A percentile compares a stretch with the other conserved stretches of the same genome.
Conservation (phyloP, 2,797 vertebrate genomes). For the Sus cebifrons region DNA sequence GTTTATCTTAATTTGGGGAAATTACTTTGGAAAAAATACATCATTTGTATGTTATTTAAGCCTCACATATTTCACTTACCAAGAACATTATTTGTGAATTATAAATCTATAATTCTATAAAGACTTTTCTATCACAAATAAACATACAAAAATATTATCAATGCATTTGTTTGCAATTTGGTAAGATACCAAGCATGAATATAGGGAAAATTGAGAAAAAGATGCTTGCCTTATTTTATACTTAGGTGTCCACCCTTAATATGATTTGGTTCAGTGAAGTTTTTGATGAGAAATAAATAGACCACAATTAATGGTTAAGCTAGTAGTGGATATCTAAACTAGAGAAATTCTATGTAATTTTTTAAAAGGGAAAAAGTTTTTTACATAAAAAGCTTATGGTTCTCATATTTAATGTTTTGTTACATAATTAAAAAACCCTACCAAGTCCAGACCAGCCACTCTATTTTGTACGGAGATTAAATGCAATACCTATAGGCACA, state of each 20-base stretch:
- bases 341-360: neutral
- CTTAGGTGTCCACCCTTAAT: neutral
- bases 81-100: neutral
- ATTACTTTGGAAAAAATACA: neutral
- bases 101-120: neutral
- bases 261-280: neutral
- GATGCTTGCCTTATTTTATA: neutral
- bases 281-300: neutral
- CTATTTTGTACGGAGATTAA: neutral
- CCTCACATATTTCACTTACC: neutral
- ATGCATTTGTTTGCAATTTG: neutral
- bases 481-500: neutral
- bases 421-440: neutral
- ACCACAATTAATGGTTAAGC: neutral
- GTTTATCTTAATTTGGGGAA: neutral
- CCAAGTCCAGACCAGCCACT: neutral
- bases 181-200: neutral
- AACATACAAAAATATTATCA: neutral
- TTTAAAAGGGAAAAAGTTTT: neutral
- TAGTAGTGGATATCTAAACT: neutral
- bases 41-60: neutral
- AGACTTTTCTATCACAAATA: neutral
- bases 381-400: neutral
- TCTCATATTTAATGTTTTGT: neutral
- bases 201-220: slow-evolving; percentile 25